Base-by-base conservation (phyloP, 2,888 invertebrate genomes). In the Diaprepes abbreviatus region DNA sequence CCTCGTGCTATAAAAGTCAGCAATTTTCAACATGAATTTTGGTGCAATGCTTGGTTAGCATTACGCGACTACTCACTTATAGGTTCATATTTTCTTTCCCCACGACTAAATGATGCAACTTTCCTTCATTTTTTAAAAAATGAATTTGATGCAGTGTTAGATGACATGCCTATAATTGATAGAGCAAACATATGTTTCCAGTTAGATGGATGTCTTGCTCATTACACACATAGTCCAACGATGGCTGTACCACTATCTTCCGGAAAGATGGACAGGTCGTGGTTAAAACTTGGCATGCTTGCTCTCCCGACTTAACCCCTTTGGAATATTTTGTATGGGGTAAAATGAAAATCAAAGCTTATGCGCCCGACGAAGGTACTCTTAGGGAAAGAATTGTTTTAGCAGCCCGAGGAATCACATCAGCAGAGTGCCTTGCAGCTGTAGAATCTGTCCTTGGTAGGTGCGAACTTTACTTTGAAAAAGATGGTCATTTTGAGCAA, bases 71-170 rank as follows among this genome's bases (percentile, higher is more conserved):
- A 60, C 60, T 67, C 60, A 62, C 50, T 67, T n/a, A 12, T 64
- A 40, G 64, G 36, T 38, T 48, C 14, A 63, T 35, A 24, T 64
- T 64, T 45, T 36, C 16, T 55, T 33, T 58, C 48, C 64, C 31
- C 16, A 33, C 14, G 36, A 57, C 50, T 58, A 36, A 52, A n/a
- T n/a, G n/a, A n/a, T n/a, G n/a, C n/a, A n/a, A n/a, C n/a, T n/a
- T n/a, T n/a, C n/a, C n/a, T n/a, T n/a, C n/a, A n/a, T n/a, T n/a
- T n/a, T n/a, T n/a, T n/a, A n/a, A n/a, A n/a, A n/a, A n/a, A n/a
- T n/a, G 52, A 68, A 48, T 68, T 71, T 68, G 24, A 68, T 57
- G 67, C 35, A 63, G 58, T 68, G 33, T 55, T 63, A 63, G 63
- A 68, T 68, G 63, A 63, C 24, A 68, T 68, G 67, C 63, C 63